These are phyloP conservation scores for Phaethornis superciliosus DNA, from an alignment of 2,113 vertebrate genomes.

Conservation along the genomic window DNA sequence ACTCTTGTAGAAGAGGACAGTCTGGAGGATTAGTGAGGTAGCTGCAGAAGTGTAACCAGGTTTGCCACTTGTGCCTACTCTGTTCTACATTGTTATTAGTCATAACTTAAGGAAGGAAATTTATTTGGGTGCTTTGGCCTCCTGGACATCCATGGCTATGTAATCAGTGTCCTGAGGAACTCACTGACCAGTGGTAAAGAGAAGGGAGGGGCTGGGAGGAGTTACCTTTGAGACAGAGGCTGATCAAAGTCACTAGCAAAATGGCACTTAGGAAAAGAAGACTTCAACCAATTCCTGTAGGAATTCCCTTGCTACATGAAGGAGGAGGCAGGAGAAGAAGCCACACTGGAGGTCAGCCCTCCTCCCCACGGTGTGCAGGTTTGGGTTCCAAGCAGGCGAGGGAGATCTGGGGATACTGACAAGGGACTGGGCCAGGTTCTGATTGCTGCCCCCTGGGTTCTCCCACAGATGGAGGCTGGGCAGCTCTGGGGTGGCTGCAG, in stretches of 20 bases:
- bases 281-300: neutral
- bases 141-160: rapidly evolving
- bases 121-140: neutral
- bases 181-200: rapidly evolving
- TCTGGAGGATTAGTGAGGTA: neutral
- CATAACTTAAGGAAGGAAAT: neutral
- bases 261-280: neutral
- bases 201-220: neutral
- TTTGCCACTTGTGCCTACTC: neutral
- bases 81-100: neutral
- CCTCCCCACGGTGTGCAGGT: rapidly evolving
- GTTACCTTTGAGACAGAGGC: neutral
- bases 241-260: neutral
- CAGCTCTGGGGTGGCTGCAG: neutral
- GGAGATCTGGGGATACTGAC: neutral
- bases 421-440: neutral
- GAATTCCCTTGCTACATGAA: neutral
- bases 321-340: neutral
- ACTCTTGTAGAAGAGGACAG: neutral
- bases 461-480: neutral
- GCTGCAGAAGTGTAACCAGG: neutral
- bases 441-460: rapidly evolving
- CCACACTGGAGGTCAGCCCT: neutral
- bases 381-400: neutral
- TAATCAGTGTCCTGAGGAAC: neutral